phyloP scores from a whole-genome alignment of 2,797 vertebrate species.

The Eremophila alpestris region DNA sequence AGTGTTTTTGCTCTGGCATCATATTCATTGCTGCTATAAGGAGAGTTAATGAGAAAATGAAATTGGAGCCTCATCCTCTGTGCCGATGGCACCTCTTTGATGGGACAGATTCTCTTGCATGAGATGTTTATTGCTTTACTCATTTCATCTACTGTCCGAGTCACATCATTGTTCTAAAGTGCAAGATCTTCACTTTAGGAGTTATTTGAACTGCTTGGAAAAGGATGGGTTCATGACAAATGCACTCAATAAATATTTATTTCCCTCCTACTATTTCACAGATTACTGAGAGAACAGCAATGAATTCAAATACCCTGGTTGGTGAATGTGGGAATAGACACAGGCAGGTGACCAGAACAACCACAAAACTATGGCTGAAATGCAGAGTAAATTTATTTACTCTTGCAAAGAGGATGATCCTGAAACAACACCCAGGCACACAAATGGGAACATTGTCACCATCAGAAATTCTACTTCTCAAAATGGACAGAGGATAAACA shows the following conservation, averaged over 20 bases:
- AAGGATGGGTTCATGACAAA: neutral
- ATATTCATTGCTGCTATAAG: neutral
- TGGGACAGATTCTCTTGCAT: neutral
- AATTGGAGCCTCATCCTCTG: neutral
- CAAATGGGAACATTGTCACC: fast-evolving
- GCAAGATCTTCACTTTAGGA: neutral
- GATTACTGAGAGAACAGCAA: neutral
- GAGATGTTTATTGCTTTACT: neutral
- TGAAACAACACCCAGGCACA: too few relatives aligned
- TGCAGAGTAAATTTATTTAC: neutral
- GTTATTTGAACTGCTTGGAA: neutral
- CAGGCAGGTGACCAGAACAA: neutral
- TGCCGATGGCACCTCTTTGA: neutral
- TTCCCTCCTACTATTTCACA: neutral
- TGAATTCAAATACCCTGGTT: neutral
- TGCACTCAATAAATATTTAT: neutral
- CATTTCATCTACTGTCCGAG: neutral
- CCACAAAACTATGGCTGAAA: neutral
- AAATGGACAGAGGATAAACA: neutral
- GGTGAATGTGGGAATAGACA: neutral
- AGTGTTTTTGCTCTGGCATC: neutral
- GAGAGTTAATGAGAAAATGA: neutral
- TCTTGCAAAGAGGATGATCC: neutral
- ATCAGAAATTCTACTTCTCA: neutral
- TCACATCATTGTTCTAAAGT: neutral